Conservation (phyloP, 1,140 invertebrate species). For the Teleopsis dalmanni region DNA sequence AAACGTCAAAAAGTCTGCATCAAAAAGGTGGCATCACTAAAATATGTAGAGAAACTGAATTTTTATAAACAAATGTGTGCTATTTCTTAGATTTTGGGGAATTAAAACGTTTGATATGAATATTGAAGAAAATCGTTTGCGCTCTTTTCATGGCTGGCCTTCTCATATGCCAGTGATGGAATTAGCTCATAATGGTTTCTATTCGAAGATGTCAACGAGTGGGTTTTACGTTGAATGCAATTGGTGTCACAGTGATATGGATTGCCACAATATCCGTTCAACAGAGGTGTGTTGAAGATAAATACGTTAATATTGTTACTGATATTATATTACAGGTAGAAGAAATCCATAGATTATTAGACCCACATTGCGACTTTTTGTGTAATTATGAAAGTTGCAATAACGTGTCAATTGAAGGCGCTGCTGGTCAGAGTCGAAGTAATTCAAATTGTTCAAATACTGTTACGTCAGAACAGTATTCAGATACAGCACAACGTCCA, state of each 20-base stretch:
- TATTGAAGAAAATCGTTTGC: conserved; percentile 57
- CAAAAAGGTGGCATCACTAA: too few relatives aligned
- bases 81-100: too few relatives aligned
- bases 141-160: conserved; percentile 67
- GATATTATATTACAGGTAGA: too few relatives aligned
- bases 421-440: conserved; percentile 11
- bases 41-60: too few relatives aligned
- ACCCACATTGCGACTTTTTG: conserved; percentile 67
- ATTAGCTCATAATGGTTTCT: conserved; percentile 78
- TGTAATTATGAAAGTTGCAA: conserved; percentile 54
- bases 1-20: too few relatives aligned
- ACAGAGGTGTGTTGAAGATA: too few relatives aligned
- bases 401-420: conserved; percentile 51
- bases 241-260: conserved; percentile 65
- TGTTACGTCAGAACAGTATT: not conserved
- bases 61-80: too few relatives aligned
- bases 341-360: conserved; percentile 41
- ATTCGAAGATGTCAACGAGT: conserved; percentile 60
- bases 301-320: too few relatives aligned
- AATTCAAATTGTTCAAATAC: too few relatives aligned
- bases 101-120: conserved; percentile 17
- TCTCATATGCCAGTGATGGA: conserved; percentile 53
- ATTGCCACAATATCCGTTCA: conserved; percentile 67
- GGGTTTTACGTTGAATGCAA: conserved; percentile 67
- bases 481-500: conserved; percentile 15